A percentile compares a stretch with the other conserved stretches of the same genome.
These are phyloP conservation scores for Gymnoscopelus braueri DNA, from an alignment of 2,797 vertebrate species.

Conservation along the genomic window DNA sequence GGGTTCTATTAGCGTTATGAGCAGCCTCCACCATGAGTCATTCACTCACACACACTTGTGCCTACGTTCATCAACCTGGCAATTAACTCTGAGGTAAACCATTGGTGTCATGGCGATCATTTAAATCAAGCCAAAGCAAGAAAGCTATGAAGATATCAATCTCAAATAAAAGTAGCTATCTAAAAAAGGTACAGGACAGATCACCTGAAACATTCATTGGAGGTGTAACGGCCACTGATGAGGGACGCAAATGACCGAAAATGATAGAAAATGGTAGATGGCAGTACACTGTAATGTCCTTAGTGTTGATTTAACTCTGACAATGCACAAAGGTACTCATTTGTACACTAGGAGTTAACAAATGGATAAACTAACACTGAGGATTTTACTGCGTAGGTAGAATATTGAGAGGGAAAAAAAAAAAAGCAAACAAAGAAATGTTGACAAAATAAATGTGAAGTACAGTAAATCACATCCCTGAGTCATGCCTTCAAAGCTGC, in stretches of 20 bases:
- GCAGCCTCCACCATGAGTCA: slow-evolving; percentile 39
- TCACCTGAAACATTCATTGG: not conserved
- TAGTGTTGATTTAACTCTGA: not conserved
- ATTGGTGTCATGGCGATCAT: slow-evolving; percentile 4
- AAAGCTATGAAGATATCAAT: not conserved
- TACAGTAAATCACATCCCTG: no score
- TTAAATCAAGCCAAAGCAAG: slow-evolving; percentile 15
- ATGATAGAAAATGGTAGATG: not conserved
- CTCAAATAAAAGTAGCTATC: no score
- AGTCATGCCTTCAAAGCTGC: slow-evolving; percentile 18
- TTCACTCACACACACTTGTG: slow-evolving; percentile 16
- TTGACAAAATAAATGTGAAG: slow-evolving; percentile 18
- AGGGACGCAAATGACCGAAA: not conserved
- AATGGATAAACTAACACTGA: no score
- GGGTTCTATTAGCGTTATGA: no score
- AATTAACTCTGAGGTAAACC: slow-evolving; percentile 31
- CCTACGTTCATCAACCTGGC: slow-evolving; percentile 46
- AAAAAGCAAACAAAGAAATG: not conserved
- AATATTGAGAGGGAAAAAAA: not conserved
- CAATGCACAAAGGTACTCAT: no score
- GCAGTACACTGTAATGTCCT: not conserved
- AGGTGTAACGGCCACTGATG: not conserved
- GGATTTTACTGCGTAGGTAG: no score
- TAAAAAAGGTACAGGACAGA: no score
- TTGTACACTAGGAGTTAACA: no score